Evolutionary conservation across 1,140 invertebrate genomes (phyloP).

Genomic region (Drosophila prosaltans): DNA sequence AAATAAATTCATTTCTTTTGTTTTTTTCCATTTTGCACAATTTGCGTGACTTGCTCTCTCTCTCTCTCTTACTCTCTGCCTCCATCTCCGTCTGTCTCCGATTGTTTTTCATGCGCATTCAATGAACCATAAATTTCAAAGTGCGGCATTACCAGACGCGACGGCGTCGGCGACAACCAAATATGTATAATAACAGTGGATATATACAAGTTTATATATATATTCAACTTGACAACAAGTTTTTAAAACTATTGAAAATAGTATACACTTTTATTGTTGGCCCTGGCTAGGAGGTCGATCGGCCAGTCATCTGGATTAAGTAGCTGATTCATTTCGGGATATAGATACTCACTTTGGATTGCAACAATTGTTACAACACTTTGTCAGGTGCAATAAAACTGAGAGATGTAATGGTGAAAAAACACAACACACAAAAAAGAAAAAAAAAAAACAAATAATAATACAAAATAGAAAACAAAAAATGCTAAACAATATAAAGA

Average conservation of each 20-base stretch:
- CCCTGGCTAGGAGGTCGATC: slow-evolving; percentile 28
- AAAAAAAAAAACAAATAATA: slow-evolving; percentile 22
- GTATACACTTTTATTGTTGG: slow-evolving; percentile 39
- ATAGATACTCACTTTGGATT: slow-evolving; percentile 37
- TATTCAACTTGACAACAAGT: slow-evolving; percentile 23
- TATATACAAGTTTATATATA: slow-evolving; percentile 8
- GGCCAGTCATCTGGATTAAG: slow-evolving; percentile 30
- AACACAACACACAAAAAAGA: slow-evolving; percentile 5
- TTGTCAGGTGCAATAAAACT: slow-evolving; percentile 61
- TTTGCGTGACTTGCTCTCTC: slow-evolving; percentile 8
- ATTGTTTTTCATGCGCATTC: slow-evolving; percentile 77
- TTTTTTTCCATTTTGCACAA: slow-evolving; percentile 56
- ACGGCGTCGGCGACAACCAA: slow-evolving; percentile 45
- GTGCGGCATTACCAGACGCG: slow-evolving; percentile 67
- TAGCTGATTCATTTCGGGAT: background rate
- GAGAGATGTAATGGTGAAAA: slow-evolving; percentile 45
- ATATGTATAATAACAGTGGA: slow-evolving; percentile 23
- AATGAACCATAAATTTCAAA: slow-evolving; percentile 82
- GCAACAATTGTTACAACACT: slow-evolving; percentile 45
- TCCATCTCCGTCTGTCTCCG: slow-evolving; percentile 36
- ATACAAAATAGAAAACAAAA: background rate
- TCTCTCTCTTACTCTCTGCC: background rate
- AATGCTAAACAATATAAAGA: slow-evolving; percentile 30
- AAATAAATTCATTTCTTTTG: slow-evolving; percentile 71
- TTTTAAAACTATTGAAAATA: slow-evolving; percentile 61